A percentile compares a stretch with the other conserved stretches of the same genome.
These are phyloP conservation scores for Perizoma flavofasciatum DNA, from an alignment of 2,888 invertebrate genomes.

Conservation along the genomic window DNA sequence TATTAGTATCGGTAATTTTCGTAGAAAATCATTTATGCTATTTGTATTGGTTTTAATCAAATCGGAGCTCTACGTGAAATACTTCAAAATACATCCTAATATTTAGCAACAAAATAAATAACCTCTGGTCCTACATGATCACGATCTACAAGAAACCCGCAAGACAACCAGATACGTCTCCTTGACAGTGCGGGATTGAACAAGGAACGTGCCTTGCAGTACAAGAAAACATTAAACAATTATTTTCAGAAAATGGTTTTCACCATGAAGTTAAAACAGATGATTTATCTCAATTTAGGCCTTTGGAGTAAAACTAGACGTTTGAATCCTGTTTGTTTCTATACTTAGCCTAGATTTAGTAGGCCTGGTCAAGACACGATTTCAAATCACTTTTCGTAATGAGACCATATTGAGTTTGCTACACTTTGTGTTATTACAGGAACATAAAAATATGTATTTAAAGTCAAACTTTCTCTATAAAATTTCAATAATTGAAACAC, in stretches of 20 bases:
- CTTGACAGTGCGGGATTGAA: constrained; percentile 56
- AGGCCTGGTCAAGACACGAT: background rate
- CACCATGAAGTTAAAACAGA: too few species aligned
- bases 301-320: too few species aligned
- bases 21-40: too few species aligned
- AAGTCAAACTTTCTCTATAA: constrained; percentile 8
- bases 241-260: background rate
- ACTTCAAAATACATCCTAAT: constrained; percentile 3
- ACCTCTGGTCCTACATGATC: constrained; percentile 53
- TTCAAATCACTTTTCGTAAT: too few species aligned
- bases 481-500: constrained; percentile 52
- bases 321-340: too few species aligned
- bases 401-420: background rate
- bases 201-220: constrained; percentile 41
- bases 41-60: too few species aligned
- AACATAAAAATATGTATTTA: too few species aligned
- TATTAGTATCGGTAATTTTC: too few species aligned
- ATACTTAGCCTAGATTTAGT: too few species aligned
- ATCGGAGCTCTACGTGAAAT: too few species aligned
- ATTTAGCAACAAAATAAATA: constrained; percentile 55
- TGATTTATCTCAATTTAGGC: too few species aligned
- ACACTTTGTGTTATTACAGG: too few species aligned
- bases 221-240: background rate
- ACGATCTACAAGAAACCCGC: constrained; percentile 53
- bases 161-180: constrained; percentile 72